Conservation (phyloP, 2,888 invertebrate genomes). For the Pheosia gnoma region DNA sequence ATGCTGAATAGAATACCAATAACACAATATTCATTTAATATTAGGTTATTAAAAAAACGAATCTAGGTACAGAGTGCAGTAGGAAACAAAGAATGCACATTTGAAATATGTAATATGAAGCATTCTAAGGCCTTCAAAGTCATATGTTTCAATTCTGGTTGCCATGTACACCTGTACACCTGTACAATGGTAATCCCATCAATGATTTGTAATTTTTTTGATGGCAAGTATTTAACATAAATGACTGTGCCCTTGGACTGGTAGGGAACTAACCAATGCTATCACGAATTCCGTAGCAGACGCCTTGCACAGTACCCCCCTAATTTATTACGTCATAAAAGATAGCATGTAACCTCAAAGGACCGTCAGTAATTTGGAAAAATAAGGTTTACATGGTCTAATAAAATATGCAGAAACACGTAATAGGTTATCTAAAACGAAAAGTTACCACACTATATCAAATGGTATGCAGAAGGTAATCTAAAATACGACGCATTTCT, state of each 20-base stretch:
- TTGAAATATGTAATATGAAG: too few species aligned
- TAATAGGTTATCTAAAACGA: slow-evolving; percentile 16
- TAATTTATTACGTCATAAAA: slow-evolving; percentile 62
- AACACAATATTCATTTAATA: too few species aligned
- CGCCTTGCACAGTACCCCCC: slow-evolving; percentile 30
- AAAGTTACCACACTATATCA: slow-evolving; percentile 22
- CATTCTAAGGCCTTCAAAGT: background rate
- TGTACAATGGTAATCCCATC: background rate
- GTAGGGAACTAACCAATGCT: slow-evolving; percentile 9
- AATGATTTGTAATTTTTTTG: background rate
- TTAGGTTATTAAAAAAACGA: too few species aligned
- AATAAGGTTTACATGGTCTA: slow-evolving; percentile 23
- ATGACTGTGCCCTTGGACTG: slow-evolving; percentile 1
- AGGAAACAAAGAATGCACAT: background rate
- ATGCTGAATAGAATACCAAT: too few species aligned
- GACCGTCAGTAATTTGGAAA: slow-evolving; percentile 21
- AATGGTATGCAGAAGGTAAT: slow-evolving; percentile 33
- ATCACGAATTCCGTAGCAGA: slow-evolving; percentile 18
- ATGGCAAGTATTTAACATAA: background rate
- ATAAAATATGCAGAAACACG: slow-evolving; percentile 20
- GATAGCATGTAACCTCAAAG: slow-evolving; percentile 68
- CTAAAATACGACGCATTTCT: slow-evolving; percentile 66
- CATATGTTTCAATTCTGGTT: background rate
- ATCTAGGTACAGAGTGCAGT: too few species aligned
- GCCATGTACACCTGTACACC: background rate